Percentiles rank a stretch among this genome's conserved stretches.
These are phyloP conservation scores for Nerophis lumbriciformis DNA, from an alignment of 2,113 vertebrate species.

Conservation along the genomic window DNA sequence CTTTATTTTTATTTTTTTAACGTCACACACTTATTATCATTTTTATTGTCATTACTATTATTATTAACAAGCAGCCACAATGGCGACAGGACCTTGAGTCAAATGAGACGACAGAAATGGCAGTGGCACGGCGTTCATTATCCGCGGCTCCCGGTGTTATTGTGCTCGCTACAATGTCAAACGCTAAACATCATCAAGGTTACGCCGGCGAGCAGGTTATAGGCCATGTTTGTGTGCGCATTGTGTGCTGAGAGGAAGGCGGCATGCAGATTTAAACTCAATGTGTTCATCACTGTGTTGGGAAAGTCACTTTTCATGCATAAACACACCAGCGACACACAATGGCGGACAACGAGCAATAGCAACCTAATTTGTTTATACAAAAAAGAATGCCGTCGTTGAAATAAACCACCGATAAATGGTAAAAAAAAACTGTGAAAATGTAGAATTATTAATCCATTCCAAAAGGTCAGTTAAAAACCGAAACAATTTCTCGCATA, in stretches of 20 bases:
- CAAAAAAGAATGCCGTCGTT: too few relatives aligned
- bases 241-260: constrained; percentile 24
- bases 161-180: constrained; percentile 32
- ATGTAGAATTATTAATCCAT: too few relatives aligned
- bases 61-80: constrained; percentile 44
- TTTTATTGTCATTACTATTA: not conserved
- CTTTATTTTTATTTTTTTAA: constrained; percentile 23
- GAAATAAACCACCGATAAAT: too few relatives aligned
- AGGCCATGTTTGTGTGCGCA: constrained; percentile 27
- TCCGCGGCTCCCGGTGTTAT: constrained; percentile 9
- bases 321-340: not conserved
- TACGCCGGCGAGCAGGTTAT: constrained; percentile 48
- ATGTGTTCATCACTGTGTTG: constrained; percentile 12
- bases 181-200: constrained; percentile 50
- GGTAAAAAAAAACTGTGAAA: too few relatives aligned
- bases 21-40: not conserved
- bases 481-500: too few relatives aligned
- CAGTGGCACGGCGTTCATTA: constrained; percentile 41
- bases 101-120: constrained; percentile 41
- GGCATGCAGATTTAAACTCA: not conserved
- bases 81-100: constrained; percentile 45
- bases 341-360: not conserved
- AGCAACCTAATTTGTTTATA: not conserved
- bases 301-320: not conserved
- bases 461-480: too few relatives aligned